Base-by-base conservation (phyloP, 2,113 vertebrate genomes). In the Beaufortia kweichowensis region DNA sequence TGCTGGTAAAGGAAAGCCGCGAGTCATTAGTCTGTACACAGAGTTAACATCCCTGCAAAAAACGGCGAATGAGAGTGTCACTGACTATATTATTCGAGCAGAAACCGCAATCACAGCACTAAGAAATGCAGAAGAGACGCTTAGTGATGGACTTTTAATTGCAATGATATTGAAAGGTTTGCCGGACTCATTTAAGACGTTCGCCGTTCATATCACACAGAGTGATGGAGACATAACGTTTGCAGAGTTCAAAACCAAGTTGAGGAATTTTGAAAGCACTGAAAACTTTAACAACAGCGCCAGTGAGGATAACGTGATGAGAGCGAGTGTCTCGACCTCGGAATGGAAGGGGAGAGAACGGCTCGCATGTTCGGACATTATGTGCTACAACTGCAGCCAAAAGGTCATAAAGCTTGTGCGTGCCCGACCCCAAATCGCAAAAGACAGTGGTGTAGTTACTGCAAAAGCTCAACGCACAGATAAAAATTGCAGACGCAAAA, bases 31-130 rank as follows among this genome's bases (percentile, higher is more conserved):
- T 12, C 31, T 77, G 28, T 75, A 78, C 14, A 82, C 76, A 6
- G 73, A 72, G 43, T 29, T 79, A 24, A 82, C 77, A 21, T 72
- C 50, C 2, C n/a, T 72, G 5, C 41, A 68, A 33, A 80, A 74
- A 21, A 2, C 2, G 0, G 5, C n/a, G 4, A 24, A 46, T 6
- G 43, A 80, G 17, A 77, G 28, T 19, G 31, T 77, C 0, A 83
- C 73, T 7, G 66, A 82, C 14, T 82, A 79, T 41, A 31, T 79
- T 19, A 79, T 82, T 3, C 1, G 79, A 23, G 75, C 75, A 17
- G 75, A 77, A 17, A 77, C 50, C 0, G 33, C 75, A 4, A 64
- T 75, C 7, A 75, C 73, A 9, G 73, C 60, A 7, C 31, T 64
- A 10, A n/a, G 73, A 65, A 76, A 75, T 64, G 41, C 60, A 19